Conservation (phyloP, 2,888 invertebrate species). For the Thymelicus acteon region DNA sequence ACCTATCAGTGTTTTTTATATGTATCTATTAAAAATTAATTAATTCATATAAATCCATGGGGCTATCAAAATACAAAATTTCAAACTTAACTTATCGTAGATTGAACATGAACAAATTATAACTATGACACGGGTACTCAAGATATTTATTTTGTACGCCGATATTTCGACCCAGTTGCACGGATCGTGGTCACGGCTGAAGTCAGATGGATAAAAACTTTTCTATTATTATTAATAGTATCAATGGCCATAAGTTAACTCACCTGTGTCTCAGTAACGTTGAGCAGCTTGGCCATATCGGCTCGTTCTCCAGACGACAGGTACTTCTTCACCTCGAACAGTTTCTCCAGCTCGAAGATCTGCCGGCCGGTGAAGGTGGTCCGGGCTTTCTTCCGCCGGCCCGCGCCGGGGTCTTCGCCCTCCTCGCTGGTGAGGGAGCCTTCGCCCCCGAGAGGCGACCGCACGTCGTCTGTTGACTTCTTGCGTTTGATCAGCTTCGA, state of each 20-base stretch:
- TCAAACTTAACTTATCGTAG: too few species aligned
- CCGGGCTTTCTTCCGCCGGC: conserved; percentile 94
- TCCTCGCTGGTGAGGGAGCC: conserved; percentile 77
- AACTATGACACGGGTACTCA: too few species aligned
- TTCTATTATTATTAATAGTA: too few species aligned
- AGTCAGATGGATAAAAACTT: too few species aligned
- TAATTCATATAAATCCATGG: too few species aligned
- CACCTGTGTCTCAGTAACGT: conserved; percentile 98
- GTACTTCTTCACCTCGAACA: conserved; percentile 98
- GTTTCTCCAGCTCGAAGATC: conserved; percentile 98
- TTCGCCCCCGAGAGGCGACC: conserved; percentile 74
- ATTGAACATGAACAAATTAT: too few species aligned
- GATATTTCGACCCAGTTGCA: too few species aligned
- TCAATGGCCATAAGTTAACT: conserved; percentile 49
- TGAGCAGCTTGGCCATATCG: conserved; percentile 96
- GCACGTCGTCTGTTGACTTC: conserved; percentile 76
- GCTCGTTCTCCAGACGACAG: conserved; percentile 96
- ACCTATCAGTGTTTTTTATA: too few species aligned
- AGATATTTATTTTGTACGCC: too few species aligned
- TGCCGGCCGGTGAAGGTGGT: conserved; percentile 98
- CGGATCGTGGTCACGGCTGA: too few species aligned
- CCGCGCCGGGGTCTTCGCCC: conserved; percentile 83
- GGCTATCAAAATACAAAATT: too few species aligned
- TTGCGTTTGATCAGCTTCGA: conserved; percentile 75
- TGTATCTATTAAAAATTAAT: too few species aligned